Evolutionary conservation across 2,797 vertebrate species (phyloP).

Genomic region (Nyctibius grandis): DNA sequence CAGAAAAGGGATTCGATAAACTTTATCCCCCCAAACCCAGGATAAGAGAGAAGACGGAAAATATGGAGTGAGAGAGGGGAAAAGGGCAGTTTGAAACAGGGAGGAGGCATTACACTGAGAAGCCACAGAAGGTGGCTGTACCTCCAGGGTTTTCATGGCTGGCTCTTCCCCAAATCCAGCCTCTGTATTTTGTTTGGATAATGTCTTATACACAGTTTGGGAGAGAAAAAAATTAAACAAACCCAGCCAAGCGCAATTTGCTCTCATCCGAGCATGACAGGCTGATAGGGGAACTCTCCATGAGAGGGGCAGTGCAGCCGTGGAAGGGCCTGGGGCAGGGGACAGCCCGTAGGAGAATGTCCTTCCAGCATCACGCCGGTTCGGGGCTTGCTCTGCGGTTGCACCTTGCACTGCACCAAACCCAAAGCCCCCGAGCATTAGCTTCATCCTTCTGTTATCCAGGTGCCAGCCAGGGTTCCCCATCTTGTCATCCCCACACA

Average conservation of each 20-base stretch:
- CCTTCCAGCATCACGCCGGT: background rate
- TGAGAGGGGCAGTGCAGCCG: fast-evolving
- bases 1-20: no score
- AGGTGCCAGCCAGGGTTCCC: background rate
- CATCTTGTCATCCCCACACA: fast-evolving
- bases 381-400: background rate
- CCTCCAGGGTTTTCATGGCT: background rate
- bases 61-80: no score
- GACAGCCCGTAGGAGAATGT: fast-evolving
- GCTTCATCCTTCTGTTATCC: background rate
- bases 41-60: background rate
- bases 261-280: background rate
- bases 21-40: no score
- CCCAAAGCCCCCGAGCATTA: background rate
- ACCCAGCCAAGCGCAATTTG: background rate
- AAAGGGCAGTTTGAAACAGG: background rate
- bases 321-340: background rate
- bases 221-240: background rate
- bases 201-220: background rate
- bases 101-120: no score
- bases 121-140: background rate
- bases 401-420: background rate
- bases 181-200: background rate
- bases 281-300: background rate
- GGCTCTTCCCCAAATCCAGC: background rate